phyloP scores from a whole-genome alignment of 1,140 invertebrate genomes.

The Sminthurinus signatus region DNA sequence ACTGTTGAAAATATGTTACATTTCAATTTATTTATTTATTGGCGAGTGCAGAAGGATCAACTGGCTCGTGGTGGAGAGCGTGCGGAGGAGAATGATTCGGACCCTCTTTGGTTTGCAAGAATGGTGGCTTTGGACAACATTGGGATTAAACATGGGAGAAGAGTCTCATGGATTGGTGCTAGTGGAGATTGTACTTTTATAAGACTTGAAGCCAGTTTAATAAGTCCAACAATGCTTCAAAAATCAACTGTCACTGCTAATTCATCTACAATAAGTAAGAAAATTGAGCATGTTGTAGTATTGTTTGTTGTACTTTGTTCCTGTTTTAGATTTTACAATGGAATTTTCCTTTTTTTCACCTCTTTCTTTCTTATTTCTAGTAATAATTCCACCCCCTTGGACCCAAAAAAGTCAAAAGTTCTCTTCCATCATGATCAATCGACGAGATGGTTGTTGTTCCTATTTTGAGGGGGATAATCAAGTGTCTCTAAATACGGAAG shows the following conservation, averaged over 20 bases:
- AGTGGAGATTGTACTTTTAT: slow-evolving; percentile 92
- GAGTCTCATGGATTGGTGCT: slow-evolving; percentile 88
- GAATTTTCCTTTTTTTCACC: slow-evolving; percentile 6
- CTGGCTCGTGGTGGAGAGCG: slow-evolving; percentile 59
- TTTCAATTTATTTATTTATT: background rate
- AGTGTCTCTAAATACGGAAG: slow-evolving; percentile 65
- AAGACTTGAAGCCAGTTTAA: slow-evolving; percentile 84
- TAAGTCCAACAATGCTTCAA: slow-evolving; percentile 78
- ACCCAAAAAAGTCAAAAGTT: slow-evolving; percentile 49
- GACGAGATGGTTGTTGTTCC: slow-evolving; percentile 71
- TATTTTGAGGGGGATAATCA: slow-evolving; percentile 71
- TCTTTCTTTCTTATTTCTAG: too few species aligned
- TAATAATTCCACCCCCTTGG: slow-evolving; percentile 63
- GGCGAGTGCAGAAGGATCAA: slow-evolving; percentile 73
- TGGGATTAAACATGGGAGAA: slow-evolving; percentile 65
- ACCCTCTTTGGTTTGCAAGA: slow-evolving; percentile 46
- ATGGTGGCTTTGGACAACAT: slow-evolving; percentile 46
- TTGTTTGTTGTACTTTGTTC: too few species aligned
- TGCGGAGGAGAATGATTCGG: slow-evolving; percentile 15
- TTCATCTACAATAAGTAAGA: slow-evolving; percentile 61
- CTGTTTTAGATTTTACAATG: too few species aligned
- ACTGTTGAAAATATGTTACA: background rate
- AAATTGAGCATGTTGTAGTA: too few species aligned
- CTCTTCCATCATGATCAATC: slow-evolving; percentile 61
- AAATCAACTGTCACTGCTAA: slow-evolving; percentile 78